Conservation (phyloP, 1,140 invertebrate genomes). For the Drosophila funebris region DNA sequence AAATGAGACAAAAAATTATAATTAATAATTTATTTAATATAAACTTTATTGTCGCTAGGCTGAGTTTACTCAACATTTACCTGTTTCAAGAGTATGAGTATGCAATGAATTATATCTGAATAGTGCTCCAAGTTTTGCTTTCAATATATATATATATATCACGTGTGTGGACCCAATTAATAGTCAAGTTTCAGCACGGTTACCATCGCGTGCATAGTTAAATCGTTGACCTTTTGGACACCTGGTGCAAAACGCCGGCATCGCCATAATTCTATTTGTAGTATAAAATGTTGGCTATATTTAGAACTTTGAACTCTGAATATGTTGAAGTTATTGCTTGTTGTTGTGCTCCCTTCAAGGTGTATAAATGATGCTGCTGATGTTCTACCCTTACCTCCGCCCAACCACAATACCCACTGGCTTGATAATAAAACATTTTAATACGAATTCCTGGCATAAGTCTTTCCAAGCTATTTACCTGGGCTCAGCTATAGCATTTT, state of each 20-base stretch:
- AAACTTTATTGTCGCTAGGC: not conserved
- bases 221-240: slow-evolving; percentile 53
- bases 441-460: slow-evolving; percentile 55
- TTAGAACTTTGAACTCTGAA: slow-evolving; percentile 1
- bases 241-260: slow-evolving; percentile 28
- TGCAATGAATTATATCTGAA: no score
- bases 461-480: slow-evolving; percentile 60
- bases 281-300: slow-evolving; percentile 20
- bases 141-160: not conserved
- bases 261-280: slow-evolving; percentile 43
- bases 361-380: slow-evolving; percentile 7
- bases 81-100: no score
- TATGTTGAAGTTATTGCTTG: slow-evolving; percentile 11
- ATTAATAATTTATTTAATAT: slow-evolving; percentile 19
- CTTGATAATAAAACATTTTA: slow-evolving; percentile 41
- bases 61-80: not conserved
- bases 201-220: slow-evolving; percentile 56
- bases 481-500: slow-evolving; percentile 34
- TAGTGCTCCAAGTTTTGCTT: no score
- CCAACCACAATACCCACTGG: no score
- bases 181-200: slow-evolving; percentile 46
- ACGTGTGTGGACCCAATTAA: slow-evolving; percentile 40
- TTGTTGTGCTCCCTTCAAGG: not conserved
- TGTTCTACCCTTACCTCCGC: slow-evolving; percentile 13
- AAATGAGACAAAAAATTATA: not conserved